Conservation (phyloP, 2,113 vertebrate species). For the Catharus bicknelli region DNA sequence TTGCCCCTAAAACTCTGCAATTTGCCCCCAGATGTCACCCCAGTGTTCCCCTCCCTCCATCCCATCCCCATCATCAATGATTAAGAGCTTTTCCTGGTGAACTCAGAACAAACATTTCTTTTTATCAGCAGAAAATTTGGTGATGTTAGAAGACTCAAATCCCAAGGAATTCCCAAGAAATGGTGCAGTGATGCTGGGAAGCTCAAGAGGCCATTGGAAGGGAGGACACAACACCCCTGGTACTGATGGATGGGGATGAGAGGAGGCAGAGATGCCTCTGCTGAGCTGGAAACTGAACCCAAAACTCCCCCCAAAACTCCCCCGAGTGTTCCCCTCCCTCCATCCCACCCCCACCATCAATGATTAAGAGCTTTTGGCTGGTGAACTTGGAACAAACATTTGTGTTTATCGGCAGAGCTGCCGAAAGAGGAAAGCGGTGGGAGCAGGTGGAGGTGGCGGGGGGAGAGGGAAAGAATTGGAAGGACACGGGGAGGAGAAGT, state of each 20-base stretch:
- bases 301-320: too few species aligned
- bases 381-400: background rate
- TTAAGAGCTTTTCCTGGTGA: background rate
- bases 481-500: background rate
- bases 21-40: accelerated
- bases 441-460: conserved; percentile 9
- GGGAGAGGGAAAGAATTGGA: background rate
- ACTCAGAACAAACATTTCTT: background rate
- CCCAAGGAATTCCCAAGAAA: too few species aligned
- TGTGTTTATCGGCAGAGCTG: conserved; percentile 13
- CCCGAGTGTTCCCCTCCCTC: too few species aligned
- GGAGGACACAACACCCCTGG: accelerated
- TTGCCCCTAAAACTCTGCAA: too few species aligned
- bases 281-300: too few species aligned
- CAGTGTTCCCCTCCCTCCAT: background rate
- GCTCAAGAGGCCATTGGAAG: accelerated
- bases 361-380: conserved; percentile 20
- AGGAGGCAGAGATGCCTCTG: too few species aligned
- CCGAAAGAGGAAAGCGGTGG: conserved; percentile 49
- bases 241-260: too few species aligned
- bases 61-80: background rate
- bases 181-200: background rate
- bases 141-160: too few species aligned
- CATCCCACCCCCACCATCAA: background rate
- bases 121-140: too few species aligned